Percentiles rank a stretch among this genome's conserved stretches.
Conservation (phyloP, 2,888 invertebrate genomes). For the Ditula angustiorana region DNA sequence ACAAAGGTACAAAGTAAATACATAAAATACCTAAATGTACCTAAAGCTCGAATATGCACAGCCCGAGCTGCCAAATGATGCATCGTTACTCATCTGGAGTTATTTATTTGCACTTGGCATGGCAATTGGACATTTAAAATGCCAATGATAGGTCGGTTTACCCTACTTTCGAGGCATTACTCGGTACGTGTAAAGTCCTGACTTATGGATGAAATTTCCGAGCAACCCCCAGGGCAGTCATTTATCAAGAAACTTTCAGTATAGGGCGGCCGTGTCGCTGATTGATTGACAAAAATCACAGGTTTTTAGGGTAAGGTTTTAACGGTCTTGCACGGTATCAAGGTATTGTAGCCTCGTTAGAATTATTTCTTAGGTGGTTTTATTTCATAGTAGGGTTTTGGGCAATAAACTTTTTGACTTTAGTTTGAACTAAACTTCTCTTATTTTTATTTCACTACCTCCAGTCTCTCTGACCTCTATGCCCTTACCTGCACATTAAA, state of each 20-base stretch:
- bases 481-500: no score
- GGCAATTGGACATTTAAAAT: not conserved
- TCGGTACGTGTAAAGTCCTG: not conserved
- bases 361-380: not conserved
- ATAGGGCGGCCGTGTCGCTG: constrained; percentile 4
- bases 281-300: constrained; percentile 37
- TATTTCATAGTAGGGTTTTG: not conserved
- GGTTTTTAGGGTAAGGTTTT: constrained; percentile 3
- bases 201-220: constrained; percentile 8
- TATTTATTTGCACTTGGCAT: not conserved
- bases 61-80: no score
- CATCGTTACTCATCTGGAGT: no score
- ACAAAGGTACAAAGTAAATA: no score
- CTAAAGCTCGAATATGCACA: no score
- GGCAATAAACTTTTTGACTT: no score
- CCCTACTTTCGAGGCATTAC: not conserved
- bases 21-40: no score
- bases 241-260: constrained; percentile 14
- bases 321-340: not conserved
- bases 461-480: no score
- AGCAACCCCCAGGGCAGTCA: not conserved
- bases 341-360: not conserved
- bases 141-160: no score
- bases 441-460: no score
- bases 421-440: no score